phyloP scores from a whole-genome alignment of 2,113 vertebrate genomes.

The Gallinago media region DNA sequence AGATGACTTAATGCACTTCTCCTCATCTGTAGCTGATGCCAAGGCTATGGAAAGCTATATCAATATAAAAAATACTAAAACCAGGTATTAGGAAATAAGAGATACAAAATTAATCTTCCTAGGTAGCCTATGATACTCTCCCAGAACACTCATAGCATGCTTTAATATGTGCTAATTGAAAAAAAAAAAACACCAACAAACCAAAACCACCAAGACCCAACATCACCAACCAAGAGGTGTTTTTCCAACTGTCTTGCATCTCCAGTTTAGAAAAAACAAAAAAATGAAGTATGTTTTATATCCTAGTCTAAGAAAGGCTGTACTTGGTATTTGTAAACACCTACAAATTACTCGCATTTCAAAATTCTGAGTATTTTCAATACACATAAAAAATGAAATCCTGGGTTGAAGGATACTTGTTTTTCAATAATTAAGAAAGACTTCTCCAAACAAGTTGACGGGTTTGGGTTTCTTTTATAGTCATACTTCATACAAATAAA shows the following conservation, averaged over 20 bases:
- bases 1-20: neutral
- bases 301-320: rapidly evolving
- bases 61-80: neutral
- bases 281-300: neutral
- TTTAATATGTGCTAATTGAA: neutral
- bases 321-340: neutral
- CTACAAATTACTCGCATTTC: neutral
- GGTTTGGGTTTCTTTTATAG: neutral
- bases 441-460: neutral
- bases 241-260: neutral
- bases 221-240: neutral
- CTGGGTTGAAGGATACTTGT: neutral
- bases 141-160: neutral
- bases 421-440: neutral
- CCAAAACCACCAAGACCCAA: neutral
- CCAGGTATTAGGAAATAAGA: neutral
- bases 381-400: neutral
- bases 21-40: neutral
- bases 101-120: neutral
- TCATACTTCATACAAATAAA: neutral
- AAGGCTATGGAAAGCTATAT: neutral
- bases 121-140: neutral
- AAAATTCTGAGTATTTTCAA: neutral
- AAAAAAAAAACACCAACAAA: neutral
- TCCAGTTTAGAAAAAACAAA: neutral